Conservation (phyloP, 2,888 invertebrate species). For the Drosophila limbata region DNA sequence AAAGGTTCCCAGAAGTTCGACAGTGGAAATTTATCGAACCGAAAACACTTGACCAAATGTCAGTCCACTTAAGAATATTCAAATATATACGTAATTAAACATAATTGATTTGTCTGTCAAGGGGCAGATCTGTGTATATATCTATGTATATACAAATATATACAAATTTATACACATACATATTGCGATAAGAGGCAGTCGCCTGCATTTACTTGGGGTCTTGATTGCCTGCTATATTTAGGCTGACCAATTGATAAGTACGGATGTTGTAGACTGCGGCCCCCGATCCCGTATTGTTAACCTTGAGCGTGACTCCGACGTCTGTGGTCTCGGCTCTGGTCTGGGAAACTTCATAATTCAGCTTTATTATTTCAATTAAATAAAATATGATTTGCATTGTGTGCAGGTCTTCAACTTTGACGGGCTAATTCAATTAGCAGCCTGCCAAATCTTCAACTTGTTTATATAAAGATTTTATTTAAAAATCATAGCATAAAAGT, state of each 20-base stretch:
- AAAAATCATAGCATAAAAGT: no score
- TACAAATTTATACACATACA: conserved; percentile 22
- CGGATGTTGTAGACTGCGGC: conserved; percentile 34
- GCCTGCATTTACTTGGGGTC: conserved; percentile 35
- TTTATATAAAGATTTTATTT: conserved; percentile 1
- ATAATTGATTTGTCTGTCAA: conserved; percentile 69
- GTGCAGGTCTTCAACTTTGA: conserved; percentile 66
- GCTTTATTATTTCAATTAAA: conserved; percentile 78
- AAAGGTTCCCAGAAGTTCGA: conserved; percentile 39
- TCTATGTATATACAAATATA: conserved; percentile 20
- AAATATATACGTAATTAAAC: conserved; percentile 64
- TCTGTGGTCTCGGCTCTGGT: conserved; percentile 12
- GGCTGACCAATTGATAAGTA: conserved; percentile 66
- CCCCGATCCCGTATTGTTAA: conserved; percentile 53
- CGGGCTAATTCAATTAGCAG: conserved; percentile 71
- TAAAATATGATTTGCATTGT: conserved; percentile 75
- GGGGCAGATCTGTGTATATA: conserved; percentile 17
- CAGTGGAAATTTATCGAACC: conserved; percentile 51
- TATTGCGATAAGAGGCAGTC: conserved; percentile 47
- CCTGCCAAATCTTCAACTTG: conserved; percentile 33
- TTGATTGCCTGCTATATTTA: conserved; percentile 51
- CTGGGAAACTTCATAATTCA: conserved; percentile 58
- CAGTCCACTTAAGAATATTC: conserved; percentile 39
- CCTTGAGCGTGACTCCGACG: conserved; percentile 67
- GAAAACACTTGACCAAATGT: conserved; percentile 49